phyloP scores from a whole-genome alignment of 2,113 vertebrate genomes.

The Gobius niger region DNA sequence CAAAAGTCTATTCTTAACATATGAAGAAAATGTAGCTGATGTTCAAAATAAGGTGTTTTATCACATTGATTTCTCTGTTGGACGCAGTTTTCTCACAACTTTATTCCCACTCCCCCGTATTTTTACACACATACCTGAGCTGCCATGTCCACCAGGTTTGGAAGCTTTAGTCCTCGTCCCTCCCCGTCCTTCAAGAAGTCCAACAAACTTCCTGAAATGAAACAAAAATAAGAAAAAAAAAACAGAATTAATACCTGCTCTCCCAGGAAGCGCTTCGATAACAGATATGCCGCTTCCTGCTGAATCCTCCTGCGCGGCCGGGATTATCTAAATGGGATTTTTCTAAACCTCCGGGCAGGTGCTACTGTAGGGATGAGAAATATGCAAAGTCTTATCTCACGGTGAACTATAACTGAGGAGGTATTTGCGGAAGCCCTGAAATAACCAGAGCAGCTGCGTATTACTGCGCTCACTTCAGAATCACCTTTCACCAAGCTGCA shows the following conservation, averaged over 20 bases:
- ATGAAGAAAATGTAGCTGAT: too few species aligned
- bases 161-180: slow-evolving; percentile 91
- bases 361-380: neutral
- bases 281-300: neutral
- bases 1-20: too few species aligned
- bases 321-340: neutral
- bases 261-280: neutral
- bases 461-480: neutral
- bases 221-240: slow-evolving; percentile 11
- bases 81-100: too few species aligned
- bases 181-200: slow-evolving; percentile 96
- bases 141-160: slow-evolving; percentile 99
- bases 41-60: too few species aligned
- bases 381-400: neutral
- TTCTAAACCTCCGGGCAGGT: neutral
- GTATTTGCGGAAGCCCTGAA: neutral
- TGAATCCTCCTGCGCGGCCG: neutral
- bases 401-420: neutral
- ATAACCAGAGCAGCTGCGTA: slow-evolving; percentile 2
- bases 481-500: neutral
- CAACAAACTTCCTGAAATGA: slow-evolving; percentile 87
- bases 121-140: slow-evolving; percentile 82
- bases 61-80: too few species aligned
- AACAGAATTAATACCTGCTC: neutral
- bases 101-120: too few species aligned